Evolutionary conservation across 1,140 invertebrate genomes (phyloP).

Genomic region (Zaprionus africanus): DNA sequence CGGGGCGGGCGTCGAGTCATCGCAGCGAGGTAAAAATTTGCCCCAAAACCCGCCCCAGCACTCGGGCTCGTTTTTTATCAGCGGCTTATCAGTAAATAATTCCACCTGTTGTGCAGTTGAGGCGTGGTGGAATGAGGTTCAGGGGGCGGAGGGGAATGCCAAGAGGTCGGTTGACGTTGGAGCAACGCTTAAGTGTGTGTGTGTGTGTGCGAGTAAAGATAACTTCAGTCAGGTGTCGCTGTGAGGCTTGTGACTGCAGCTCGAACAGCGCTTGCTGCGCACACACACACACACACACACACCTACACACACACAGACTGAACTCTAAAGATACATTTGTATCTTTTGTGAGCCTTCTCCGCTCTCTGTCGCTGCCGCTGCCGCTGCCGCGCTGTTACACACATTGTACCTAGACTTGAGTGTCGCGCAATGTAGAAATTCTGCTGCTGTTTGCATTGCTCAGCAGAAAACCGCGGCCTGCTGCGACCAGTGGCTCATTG

Average conservation of each 20-base stretch:
- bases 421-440: slow-evolving; percentile 36
- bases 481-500: slow-evolving; percentile 46
- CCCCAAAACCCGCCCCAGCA: slow-evolving; percentile 40
- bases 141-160: no score
- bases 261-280: slow-evolving; percentile 51
- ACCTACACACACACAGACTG: slow-evolving; percentile 3
- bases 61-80: slow-evolving; percentile 62
- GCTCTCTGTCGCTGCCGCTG: no score
- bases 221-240: slow-evolving; percentile 64
- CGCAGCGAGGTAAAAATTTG: slow-evolving; percentile 33
- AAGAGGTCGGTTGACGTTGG: slow-evolving; percentile 18
- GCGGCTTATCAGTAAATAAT: slow-evolving; percentile 82
- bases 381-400: not conserved
- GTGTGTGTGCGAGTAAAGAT: slow-evolving; percentile 48
- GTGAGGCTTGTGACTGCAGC: slow-evolving; percentile 24
- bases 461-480: slow-evolving; percentile 60
- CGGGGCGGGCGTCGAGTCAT: slow-evolving; percentile 10
- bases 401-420: slow-evolving; percentile 24
- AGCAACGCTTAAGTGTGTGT: slow-evolving; percentile 39
- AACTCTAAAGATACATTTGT: slow-evolving; percentile 42
- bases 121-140: not conserved
- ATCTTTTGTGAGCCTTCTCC: slow-evolving; percentile 47
- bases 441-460: slow-evolving; percentile 70
- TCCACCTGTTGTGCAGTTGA: slow-evolving; percentile 69
- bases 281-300: slow-evolving; percentile 4